phyloP scores from a whole-genome alignment of 64 coral and sea anemone species.

The Anthopleura sola region DNA sequence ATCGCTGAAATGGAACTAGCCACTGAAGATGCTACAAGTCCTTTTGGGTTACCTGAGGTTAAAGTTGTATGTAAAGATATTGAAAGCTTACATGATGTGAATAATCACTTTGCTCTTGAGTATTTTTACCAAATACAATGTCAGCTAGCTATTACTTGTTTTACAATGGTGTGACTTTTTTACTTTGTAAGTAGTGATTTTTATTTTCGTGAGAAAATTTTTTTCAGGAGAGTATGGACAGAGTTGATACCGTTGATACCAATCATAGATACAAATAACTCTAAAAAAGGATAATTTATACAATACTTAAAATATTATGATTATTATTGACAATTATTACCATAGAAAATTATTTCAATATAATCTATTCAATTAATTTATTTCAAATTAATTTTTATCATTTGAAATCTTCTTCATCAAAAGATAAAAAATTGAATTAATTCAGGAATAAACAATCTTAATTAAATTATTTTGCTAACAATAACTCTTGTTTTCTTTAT shows the following conservation, averaged over 20 bases:
- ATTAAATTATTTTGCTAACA: slow-evolving; percentile 26
- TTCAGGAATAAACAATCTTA: background rate
- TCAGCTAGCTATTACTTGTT: slow-evolving; percentile 34
- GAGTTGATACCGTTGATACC: slow-evolving; percentile 21
- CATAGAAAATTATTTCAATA: background rate
- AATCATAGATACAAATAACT: slow-evolving; percentile 7
- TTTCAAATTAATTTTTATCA: slow-evolving; percentile 12
- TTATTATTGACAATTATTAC: slow-evolving; percentile 3
- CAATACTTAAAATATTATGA: slow-evolving; percentile 5
- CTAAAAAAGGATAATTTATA: slow-evolving; percentile 27
- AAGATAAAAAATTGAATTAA: slow-evolving; percentile 14
- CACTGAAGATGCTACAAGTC: slow-evolving; percentile 23
- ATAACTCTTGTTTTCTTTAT: slow-evolving; percentile 16
- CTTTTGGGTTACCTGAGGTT: slow-evolving; percentile 44
- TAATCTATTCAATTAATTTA: slow-evolving; percentile 20
- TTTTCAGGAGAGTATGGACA: slow-evolving; percentile 43
- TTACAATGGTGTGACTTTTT: slow-evolving; percentile 47
- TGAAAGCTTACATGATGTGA: slow-evolving; percentile 30
- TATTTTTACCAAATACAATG: slow-evolving; percentile 37
- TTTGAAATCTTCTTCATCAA: slow-evolving; percentile 20
- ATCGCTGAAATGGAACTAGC: slow-evolving; percentile 40
- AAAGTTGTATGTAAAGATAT: slow-evolving; percentile 43
- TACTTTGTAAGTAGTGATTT: slow-evolving; percentile 29
- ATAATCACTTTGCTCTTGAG: slow-evolving; percentile 4
- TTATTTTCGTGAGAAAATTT: slow-evolving; percentile 29